A percentile compares a stretch with the other conserved stretches of the same genome.
phyloP scores from a whole-genome alignment of 2,113 vertebrate species.

The Myrmophylax atrothorax region DNA sequence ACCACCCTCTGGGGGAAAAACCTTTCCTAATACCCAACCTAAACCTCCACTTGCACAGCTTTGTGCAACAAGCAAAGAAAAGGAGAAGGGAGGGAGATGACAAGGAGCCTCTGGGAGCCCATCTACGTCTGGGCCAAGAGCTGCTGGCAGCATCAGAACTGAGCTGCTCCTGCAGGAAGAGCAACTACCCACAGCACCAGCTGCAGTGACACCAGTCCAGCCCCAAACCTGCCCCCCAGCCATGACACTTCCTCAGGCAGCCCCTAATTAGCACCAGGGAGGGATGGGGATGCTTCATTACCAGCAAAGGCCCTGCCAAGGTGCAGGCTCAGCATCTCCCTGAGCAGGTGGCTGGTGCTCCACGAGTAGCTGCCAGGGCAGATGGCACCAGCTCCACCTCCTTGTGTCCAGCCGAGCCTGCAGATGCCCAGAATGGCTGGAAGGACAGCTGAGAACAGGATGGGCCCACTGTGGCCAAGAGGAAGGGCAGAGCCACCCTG shows the following conservation, averaged over 20 bases:
- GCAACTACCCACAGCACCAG: not conserved
- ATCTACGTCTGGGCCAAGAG: not conserved
- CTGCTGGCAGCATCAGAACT: not conserved
- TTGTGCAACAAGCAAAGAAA: not conserved
- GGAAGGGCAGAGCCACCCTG: not conserved
- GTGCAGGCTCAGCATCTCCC: not conserved
- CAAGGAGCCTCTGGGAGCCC: not conserved
- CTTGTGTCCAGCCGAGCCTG: not conserved
- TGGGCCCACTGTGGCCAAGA: not conserved
- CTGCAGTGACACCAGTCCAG: accelerated
- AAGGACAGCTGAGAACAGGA: not conserved
- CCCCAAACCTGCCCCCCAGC: not conserved
- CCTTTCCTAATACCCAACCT: not conserved
- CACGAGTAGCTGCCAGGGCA: not conserved
- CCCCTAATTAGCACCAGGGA: not conserved
- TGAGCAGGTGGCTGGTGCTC: not conserved
- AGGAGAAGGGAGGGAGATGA: not conserved
- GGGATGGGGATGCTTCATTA: not conserved
- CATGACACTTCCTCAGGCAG: not conserved
- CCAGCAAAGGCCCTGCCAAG: not conserved
- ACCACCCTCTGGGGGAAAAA: not conserved
- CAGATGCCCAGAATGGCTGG: not conserved
- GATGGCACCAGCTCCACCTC: conserved; percentile 37
- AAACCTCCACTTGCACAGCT: not conserved
- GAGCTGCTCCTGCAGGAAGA: not conserved